phyloP scores from a whole-genome alignment of 2,113 vertebrate species.

The Sarotherodon lohbergeri region DNA sequence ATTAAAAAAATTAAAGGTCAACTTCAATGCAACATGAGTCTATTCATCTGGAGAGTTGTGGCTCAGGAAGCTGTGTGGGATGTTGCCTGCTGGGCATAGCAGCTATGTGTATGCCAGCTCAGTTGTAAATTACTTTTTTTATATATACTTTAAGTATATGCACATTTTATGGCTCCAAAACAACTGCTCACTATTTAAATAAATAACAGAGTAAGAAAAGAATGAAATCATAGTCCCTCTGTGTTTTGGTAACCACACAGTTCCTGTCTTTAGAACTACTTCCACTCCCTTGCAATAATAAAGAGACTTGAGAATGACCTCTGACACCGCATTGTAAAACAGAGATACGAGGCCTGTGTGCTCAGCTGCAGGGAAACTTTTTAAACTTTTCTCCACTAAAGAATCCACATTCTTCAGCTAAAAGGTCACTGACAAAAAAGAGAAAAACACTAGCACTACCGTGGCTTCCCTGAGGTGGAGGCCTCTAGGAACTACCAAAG shows the following conservation, averaged over 20 bases:
- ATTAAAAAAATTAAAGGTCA: not conserved
- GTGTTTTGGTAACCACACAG: not conserved
- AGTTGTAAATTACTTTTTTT: not conserved
- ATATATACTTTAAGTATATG: not conserved
- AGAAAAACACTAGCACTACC: not conserved
- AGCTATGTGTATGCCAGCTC: not conserved
- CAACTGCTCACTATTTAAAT: not conserved
- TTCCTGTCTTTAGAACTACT: not conserved
- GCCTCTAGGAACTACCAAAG: not conserved
- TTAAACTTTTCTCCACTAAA: not conserved
- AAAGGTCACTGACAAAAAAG: not conserved
- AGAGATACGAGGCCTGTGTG: not conserved
- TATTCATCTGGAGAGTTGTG: not conserved
- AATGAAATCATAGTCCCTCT: not conserved
- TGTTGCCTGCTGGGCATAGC: not conserved
- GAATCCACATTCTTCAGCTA: not conserved
- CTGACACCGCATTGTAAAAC: not conserved
- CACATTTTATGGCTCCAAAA: not conserved
- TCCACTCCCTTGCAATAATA: not conserved
- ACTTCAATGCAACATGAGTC: not conserved
- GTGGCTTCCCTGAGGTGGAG: not conserved
- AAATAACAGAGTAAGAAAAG: not conserved
- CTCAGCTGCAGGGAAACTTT: not conserved
- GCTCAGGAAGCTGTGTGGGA: not conserved
- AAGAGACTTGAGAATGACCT: not conserved